Conservation (phyloP, 2,888 invertebrate genomes). For the Athalia cordata region DNA sequence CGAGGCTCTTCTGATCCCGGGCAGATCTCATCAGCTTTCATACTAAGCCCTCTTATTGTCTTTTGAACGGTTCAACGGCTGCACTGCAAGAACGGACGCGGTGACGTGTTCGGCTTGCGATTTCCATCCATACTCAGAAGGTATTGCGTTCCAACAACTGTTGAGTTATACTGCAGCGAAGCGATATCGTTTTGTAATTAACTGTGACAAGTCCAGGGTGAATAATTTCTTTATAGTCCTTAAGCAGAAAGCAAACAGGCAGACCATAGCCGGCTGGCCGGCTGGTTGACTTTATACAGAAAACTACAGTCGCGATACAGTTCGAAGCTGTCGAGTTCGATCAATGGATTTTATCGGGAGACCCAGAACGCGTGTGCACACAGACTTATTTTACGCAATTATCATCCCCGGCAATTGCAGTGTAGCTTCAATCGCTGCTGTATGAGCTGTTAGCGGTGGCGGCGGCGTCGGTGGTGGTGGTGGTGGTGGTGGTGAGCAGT, state of each 20-base stretch:
- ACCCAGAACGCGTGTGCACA: neutral
- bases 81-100: neutral
- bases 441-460: neutral
- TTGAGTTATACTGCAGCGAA: no score
- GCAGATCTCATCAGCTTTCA: neutral
- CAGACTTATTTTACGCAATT: conserved; percentile 21
- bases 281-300: neutral
- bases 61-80: neutral
- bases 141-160: neutral
- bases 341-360: conserved; percentile 22
- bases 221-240: conserved; percentile 4
- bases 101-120: conserved; percentile 27
- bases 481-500: no score
- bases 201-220: conserved; percentile 16
- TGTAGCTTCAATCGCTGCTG: neutral
- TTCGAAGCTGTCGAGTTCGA: neutral
- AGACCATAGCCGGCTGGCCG: no score
- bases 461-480: no score
- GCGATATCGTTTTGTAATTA: conserved; percentile 24
- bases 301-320: neutral
- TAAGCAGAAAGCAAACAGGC: neutral
- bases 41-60: conserved; percentile 17
- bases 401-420: neutral
- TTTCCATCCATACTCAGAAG: conserved; percentile 1
- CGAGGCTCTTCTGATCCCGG: conserved; percentile 10